Evolutionary conservation across 2,113 vertebrate species (phyloP), one percentile per base, ranked within the genome.

Genomic region (Meleagris gallopavo): DNA sequence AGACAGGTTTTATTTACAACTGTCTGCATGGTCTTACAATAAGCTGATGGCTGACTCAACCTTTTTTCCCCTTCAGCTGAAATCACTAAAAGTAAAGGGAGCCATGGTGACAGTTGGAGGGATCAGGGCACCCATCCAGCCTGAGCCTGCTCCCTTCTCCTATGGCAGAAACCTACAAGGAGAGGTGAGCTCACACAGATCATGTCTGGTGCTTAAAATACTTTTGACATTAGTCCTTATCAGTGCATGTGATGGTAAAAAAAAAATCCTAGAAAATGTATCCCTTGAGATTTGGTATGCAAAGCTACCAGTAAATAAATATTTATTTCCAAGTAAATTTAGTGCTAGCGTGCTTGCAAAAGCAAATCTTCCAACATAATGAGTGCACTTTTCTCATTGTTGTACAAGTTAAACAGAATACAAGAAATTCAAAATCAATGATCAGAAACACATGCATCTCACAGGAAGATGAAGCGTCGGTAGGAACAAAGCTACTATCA

Each of bases 1-100:
- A 97, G 96, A 95, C 96, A 97, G 95, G 96, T 97, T 97, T 93
- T 94, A 94, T 96, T 97, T 95, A 93, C 96, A 95, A 79, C 93
- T 92, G 83, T 94, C 94, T 95, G 89, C 72, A 61, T 75, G 41
- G 81, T 65, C 77, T 94, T 91, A 95, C 83, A 95, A 94, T 95
- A 94, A 95, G 70, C 76, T 92, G 87, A 93, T 19, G 76, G 92
- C 95, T 96, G 96, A 97, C 85, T 97, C 96, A 97, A 95, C 91
- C 73, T 62, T 95, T 91, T 81, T 22, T 61, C 65, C 74, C 66
- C 65, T 84, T 91, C 80, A 93, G 92, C 93, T 88, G 91, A 67
- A 95, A 57, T 86, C 75, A 73, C 50, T 18, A 17, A 2, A 80
- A 92, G 77, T 38, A 60, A 78, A 69, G 20, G 36, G 57, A 90